Base-by-base conservation (phyloP, 2,888 invertebrate genomes). In the Caradrina clavipalpis region DNA sequence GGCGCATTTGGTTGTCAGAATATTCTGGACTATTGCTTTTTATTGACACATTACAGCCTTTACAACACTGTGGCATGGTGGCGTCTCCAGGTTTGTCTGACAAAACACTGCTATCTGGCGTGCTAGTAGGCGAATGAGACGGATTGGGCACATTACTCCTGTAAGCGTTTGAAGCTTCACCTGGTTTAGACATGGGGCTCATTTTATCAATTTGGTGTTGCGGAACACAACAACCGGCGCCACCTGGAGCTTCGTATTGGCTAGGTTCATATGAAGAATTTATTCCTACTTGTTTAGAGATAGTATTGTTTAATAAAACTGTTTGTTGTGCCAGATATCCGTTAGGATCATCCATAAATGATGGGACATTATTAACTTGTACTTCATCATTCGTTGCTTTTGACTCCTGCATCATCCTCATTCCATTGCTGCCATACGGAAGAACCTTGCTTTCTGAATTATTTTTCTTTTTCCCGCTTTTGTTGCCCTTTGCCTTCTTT, bases 321-420 rank as follows among this genome's bases (percentile, higher is more conserved):
- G 99, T 98, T 91, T 99, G 99, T 86, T 99, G 98, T 7, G 98
- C 98, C 82, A 99, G 95, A 93, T 98, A 99, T 3, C 98, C 99
- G 86, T 97, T 98, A 0, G 99, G 98, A 92, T 99, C 98, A 82
- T 99, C 99, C 96, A 99, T 97, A 89, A 98, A 99, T 45, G 98
- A 98, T 1, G 98, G 98, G 78, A 97, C 94, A 76, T 96, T 96
- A 77, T 97, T 97, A 81, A 90, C 92, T 39, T 96, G 91, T 69
- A 92, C 88, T 73, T 96, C 92, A 73, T 96, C 96, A 76, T 94
- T 90, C 84, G 95, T 95, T 62, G 86, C 89, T 90, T 96, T 96
- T 13, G 87, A 60, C 58, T 95, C 95, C 69, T 93, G 92, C 15
- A 92, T 70, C 56, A 91, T 81, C 75, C 94, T 89, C 81, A 94